Base-by-base conservation (phyloP, 2,113 vertebrate genomes). In the Lophotis ruficrista region DNA sequence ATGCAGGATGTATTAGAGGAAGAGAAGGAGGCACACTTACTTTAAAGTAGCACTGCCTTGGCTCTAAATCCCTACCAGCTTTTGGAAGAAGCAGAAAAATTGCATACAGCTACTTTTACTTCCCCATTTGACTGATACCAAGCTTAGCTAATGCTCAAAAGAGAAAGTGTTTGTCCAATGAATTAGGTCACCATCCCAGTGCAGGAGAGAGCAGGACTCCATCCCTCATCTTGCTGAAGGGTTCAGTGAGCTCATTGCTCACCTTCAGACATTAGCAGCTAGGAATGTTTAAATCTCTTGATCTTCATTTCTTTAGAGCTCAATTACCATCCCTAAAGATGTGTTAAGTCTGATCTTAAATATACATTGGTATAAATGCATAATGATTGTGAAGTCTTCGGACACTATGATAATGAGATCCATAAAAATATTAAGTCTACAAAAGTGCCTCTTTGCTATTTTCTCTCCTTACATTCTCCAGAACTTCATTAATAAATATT, bases 401-500 rank as follows among this genome's bases (percentile, higher is more conserved):
- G 89, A 83, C 64, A 87, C 21, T 84, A 25, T 35, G 16, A 78
- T 94, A 96, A 96, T 87, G 87, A 90, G 22, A 71, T 81, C 38
- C 43, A 76, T 95, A 87, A 93, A 95, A 93, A 79, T 68, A 92
- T 57, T 56, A 89, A 94, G 77, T 89, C 83, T 66, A 23, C 22
- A 79, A 73, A 54, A 82, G 14, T 71, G 17, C 7, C 27, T 87
- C 48, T 87, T 28, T 66, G 15, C 77, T 85, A 87, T 93, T 95
- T 94, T 96, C 21, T 51, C 70, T 94, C 53, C 77, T 85, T 65
- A 87, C 22, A 77, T 72, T 72, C 62, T 88, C 33, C 38, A 82
- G 84, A 91, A 91, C 16, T 85, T 93, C 65, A 82, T 53, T 87
- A 93, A 95, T 97, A 94, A 91, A 96, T 97, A 96, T 96, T 96